Percentiles rank a stretch among this genome's conserved stretches.
These are phyloP conservation scores for Geotrupes spiniger DNA, from an alignment of 2,888 invertebrate genomes.

Conservation along the genomic window DNA sequence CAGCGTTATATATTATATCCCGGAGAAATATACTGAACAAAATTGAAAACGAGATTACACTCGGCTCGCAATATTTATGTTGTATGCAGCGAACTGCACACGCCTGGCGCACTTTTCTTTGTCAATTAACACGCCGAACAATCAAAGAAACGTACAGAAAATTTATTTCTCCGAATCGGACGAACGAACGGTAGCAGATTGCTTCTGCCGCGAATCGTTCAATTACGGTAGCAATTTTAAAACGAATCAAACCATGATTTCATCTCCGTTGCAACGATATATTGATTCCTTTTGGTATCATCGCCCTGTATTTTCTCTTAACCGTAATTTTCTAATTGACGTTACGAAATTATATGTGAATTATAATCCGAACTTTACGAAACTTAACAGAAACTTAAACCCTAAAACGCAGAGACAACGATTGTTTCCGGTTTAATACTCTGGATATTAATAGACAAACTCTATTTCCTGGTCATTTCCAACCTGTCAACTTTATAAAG, in stretches of 20 bases:
- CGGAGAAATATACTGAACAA: conserved; percentile 28
- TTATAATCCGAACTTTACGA: no score
- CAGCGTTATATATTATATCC: conserved; percentile 32
- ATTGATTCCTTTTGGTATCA: no score
- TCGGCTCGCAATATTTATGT: neutral
- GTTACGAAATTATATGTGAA: no score
- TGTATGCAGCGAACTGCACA: neutral
- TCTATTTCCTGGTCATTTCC: conserved; percentile 42
- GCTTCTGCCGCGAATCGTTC: no score
- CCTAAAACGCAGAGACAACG: no score
- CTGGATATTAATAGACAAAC: conserved; percentile 32
- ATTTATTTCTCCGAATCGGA: neutral
- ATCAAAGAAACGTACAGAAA: neutral
- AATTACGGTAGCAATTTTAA: no score
- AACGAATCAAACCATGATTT: no score
- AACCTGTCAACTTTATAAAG: conserved; percentile 21
- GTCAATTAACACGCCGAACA: conserved; percentile 1
- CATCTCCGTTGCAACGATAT: no score
- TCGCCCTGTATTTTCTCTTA: no score
- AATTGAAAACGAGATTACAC: conserved; percentile 29
- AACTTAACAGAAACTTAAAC: no score
- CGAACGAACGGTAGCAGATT: no score
- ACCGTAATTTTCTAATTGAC: no score
- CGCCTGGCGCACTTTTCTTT: neutral
- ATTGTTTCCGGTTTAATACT: neutral